Evolutionary conservation across 2,797 vertebrate species (phyloP).

Genomic region (Anguilla pacifica): DNA sequence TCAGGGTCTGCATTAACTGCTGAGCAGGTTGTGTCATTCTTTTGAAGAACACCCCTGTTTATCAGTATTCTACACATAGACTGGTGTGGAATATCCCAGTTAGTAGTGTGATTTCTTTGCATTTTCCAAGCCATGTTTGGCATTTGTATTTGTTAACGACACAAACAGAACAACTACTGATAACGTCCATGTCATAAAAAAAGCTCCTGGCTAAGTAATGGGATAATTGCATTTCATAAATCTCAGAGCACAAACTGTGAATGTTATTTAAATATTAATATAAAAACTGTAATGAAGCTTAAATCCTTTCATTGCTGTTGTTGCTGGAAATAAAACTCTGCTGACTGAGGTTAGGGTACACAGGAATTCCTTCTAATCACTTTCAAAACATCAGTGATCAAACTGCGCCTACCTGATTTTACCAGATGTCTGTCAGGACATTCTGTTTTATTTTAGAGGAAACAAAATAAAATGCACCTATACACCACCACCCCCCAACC

Average conservation of each 20-base stretch:
- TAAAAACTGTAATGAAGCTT: neutral
- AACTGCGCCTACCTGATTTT: neutral
- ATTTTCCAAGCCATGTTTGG: neutral
- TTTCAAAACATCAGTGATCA: neutral
- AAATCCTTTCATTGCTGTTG: constrained; percentile 10
- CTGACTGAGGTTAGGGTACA: neutral
- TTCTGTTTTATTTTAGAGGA: neutral
- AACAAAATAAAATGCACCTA: neutral
- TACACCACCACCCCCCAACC: neutral
- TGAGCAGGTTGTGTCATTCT: neutral
- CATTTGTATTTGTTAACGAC: neutral
- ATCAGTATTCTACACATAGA: neutral
- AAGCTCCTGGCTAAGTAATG: neutral
- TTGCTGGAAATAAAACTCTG: neutral
- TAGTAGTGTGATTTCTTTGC: neutral
- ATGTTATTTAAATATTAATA: neutral
- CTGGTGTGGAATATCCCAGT: neutral
- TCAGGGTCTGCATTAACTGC: neutral
- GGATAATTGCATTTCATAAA: neutral
- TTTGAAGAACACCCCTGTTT: neutral
- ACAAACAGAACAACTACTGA: neutral
- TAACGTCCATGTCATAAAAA: neutral
- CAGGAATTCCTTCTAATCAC: neutral
- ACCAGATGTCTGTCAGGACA: neutral
- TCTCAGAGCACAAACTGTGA: neutral